Percentiles rank a stretch among this genome's conserved stretches.
phyloP scores from a whole-genome alignment of 1,140 invertebrate genomes.

The Callitettix versicolor region DNA sequence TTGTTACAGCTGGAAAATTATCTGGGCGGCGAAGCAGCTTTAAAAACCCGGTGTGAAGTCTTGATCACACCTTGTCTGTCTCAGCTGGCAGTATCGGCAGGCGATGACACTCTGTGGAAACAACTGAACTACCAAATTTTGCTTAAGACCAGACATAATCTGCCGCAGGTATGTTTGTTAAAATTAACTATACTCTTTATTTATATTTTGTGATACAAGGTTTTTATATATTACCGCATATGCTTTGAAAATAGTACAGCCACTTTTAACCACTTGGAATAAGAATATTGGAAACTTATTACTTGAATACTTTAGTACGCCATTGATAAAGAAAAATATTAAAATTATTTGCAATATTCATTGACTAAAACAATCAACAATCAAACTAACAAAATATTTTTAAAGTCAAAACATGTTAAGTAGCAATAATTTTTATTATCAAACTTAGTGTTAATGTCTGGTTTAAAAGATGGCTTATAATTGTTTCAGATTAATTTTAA shows the following conservation, averaged over 20 bases:
- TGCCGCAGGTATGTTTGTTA: background rate
- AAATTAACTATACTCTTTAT: conserved; percentile 8
- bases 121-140: conserved; percentile 80
- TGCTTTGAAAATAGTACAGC: background rate
- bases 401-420: too few species aligned
- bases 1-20: conserved; percentile 58
- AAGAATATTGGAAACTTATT: background rate
- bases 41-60: conserved; percentile 46
- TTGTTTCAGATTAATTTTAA: too few species aligned
- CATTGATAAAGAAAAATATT: too few species aligned
- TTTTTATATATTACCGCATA: too few species aligned
- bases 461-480: too few species aligned
- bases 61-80: conserved; percentile 66
- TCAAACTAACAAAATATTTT: too few species aligned
- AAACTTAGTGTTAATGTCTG: too few species aligned
- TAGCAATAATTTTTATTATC: too few species aligned
- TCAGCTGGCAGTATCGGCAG: conserved; percentile 66
- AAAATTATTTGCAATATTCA: too few species aligned
- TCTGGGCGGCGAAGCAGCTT: conserved; percentile 46
- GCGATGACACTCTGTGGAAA: conserved; percentile 80
- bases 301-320: too few species aligned
- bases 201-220: conserved; percentile 15
- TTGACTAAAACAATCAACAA: too few species aligned
- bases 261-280: background rate
- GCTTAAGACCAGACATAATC: conserved; percentile 64